phyloP scores from a whole-genome alignment of 92 coral and sea anemone species.

The Phenganax subtilis region DNA sequence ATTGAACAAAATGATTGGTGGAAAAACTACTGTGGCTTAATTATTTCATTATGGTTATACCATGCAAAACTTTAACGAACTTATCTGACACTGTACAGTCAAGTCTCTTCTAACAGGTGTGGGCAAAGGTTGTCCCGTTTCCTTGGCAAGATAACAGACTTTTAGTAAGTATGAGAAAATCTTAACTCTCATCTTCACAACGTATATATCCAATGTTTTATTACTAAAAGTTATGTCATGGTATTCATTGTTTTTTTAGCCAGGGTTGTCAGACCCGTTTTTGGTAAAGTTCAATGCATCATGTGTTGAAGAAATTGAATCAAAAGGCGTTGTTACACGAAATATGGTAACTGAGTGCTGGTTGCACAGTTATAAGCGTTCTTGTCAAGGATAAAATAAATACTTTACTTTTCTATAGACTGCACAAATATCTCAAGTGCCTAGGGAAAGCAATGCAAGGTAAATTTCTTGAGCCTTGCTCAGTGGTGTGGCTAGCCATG shows the following conservation, averaged over 20 bases:
- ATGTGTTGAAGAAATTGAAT: slow-evolving; percentile 51
- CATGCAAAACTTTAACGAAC: background rate
- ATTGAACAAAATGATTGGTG: background rate
- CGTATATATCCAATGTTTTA: background rate
- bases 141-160: slow-evolving; percentile 94
- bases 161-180: slow-evolving; percentile 54
- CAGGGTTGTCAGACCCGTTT: slow-evolving; percentile 56
- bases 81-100: background rate
- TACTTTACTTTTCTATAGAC: background rate
- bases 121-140: slow-evolving; percentile 75
- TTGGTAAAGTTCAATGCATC: slow-evolving; percentile 60
- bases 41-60: background rate
- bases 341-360: slow-evolving; percentile 56
- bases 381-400: background rate
- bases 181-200: background rate
- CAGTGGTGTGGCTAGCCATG: too few relatives aligned
- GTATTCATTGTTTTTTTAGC: slow-evolving; percentile 32
- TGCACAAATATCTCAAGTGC: background rate
- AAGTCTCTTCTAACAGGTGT: slow-evolving; percentile 44
- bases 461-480: background rate
- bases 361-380: too few relatives aligned
- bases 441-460: slow-evolving; percentile 9
- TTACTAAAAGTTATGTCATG: background rate
- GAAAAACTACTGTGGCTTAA: too few relatives aligned
- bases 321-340: slow-evolving; percentile 76